phyloP scores from a whole-genome alignment of 2,113 vertebrate species.

The Chlorodrepanis virens region DNA sequence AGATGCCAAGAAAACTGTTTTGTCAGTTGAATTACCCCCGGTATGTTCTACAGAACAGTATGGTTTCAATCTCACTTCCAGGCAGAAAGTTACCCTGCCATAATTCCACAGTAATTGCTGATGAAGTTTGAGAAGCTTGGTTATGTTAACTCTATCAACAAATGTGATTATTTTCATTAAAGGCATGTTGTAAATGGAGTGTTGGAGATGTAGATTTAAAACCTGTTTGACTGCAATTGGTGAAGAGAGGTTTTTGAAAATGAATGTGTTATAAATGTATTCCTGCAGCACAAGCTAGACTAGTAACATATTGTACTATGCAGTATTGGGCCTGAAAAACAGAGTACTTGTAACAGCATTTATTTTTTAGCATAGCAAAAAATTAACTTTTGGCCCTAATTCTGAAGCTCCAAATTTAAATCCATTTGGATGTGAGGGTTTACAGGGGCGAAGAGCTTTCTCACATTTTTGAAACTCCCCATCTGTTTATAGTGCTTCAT shows the following conservation, averaged over 20 bases:
- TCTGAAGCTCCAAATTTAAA: not conserved
- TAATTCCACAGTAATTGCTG: not conserved
- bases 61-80: not conserved
- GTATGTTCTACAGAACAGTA: not conserved
- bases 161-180: constrained; percentile 32
- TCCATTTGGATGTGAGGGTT: not conserved
- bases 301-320: not conserved
- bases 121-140: not conserved
- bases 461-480: not conserved
- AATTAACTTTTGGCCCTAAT: not conserved
- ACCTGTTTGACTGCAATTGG: not conserved
- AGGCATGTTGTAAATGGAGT: not conserved
- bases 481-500: not conserved
- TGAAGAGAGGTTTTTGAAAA: not conserved
- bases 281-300: not conserved
- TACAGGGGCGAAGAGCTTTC: not conserved
- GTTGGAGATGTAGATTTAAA: not conserved
- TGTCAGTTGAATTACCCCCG: not conserved
- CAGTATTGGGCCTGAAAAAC: not conserved
- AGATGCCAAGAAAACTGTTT: not conserved
- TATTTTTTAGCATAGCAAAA: not conserved
- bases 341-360: not conserved
- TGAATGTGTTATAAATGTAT: not conserved
- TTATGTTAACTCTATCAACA: not conserved
- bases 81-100: not conserved